Evolutionary conservation across 2,113 vertebrate genomes (phyloP).

Genomic region (Ophthalmolycus amberensis): DNA sequence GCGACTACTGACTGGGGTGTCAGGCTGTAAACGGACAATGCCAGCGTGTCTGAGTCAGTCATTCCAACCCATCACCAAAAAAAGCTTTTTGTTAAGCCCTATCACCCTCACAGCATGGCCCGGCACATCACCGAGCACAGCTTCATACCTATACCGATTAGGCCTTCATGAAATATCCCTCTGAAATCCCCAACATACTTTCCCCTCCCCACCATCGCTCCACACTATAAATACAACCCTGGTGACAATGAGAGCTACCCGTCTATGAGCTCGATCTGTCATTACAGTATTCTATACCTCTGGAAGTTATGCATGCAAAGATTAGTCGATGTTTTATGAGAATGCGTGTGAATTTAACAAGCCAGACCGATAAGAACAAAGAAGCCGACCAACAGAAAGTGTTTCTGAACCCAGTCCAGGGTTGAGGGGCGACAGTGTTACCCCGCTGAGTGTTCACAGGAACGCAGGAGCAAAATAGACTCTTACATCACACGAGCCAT

Average conservation of each 20-base stretch:
- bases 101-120: constrained; percentile 8
- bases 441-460: constrained; percentile 48
- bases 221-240: constrained; percentile 52
- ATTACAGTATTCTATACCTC: background rate
- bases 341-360: constrained; percentile 10
- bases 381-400: constrained; percentile 36
- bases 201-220: background rate
- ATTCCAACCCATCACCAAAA: constrained; percentile 62
- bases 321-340: constrained; percentile 3
- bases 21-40: constrained; percentile 61
- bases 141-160: constrained; percentile 34
- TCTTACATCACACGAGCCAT: constrained; percentile 77
- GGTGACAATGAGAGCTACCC: constrained; percentile 25
- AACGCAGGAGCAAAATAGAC: constrained; percentile 78
- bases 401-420: constrained; percentile 48
- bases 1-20: constrained; percentile 13
- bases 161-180: constrained; percentile 29
- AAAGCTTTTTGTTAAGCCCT: constrained; percentile 36
- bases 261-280: constrained; percentile 4
- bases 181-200: constrained; percentile 40
- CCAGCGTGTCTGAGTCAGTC: constrained; percentile 37
- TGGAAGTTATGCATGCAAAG: background rate
- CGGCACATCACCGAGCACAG: background rate
- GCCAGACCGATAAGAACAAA: constrained; percentile 32
- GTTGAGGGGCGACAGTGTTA: constrained; percentile 48